These are phyloP conservation scores for Gavia stellata DNA, from an alignment of 2,113 vertebrate species.

Conservation along the genomic window DNA sequence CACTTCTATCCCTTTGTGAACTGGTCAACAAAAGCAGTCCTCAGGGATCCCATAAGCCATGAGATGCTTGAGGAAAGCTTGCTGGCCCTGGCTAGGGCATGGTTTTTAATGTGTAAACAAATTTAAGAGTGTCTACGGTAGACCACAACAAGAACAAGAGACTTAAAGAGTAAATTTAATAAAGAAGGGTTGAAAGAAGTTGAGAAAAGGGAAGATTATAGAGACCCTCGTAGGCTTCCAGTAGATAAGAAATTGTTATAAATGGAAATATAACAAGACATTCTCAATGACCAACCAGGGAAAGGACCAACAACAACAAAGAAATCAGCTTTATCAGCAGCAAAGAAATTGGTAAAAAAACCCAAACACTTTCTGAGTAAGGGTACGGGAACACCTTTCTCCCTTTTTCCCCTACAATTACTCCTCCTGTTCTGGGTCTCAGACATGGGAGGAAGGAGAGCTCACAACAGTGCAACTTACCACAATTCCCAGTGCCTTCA, in stretches of 20 bases:
- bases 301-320: background rate
- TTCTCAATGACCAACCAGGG: background rate
- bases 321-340: background rate
- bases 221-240: background rate
- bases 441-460: background rate
- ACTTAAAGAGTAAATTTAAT: background rate
- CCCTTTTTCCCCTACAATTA: background rate
- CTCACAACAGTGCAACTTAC: slow-evolving; percentile 68
- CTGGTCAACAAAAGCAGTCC: background rate
- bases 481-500: slow-evolving; percentile 95
- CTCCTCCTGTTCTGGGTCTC: background rate
- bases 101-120: background rate
- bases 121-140: background rate
- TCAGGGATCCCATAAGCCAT: background rate
- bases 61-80: background rate
- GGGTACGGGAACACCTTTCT: background rate
- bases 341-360: background rate
- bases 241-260: background rate
- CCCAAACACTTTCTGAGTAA: background rate
- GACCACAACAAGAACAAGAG: background rate
- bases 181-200: background rate
- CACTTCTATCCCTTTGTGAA: background rate
- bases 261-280: background rate
- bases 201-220: background rate
- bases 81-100: background rate